A percentile compares a stretch with the other conserved stretches of the same genome.
Conservation (phyloP, 2,797 vertebrate species). For the Tadarida brasiliensis region DNA sequence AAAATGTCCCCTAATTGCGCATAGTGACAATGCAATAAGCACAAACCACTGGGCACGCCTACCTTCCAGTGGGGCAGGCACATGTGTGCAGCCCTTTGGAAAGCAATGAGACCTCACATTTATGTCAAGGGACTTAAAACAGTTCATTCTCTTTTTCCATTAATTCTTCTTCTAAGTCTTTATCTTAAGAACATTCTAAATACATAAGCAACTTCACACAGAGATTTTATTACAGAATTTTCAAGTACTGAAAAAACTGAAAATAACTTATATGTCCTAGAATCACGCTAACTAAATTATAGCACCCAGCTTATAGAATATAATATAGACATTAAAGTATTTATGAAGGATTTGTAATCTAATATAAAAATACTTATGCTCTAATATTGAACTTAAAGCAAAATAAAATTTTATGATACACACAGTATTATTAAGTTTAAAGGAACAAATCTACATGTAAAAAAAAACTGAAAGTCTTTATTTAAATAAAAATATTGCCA, state of each 20-base stretch:
- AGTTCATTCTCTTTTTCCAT: not conserved
- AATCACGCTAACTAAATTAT: constrained; percentile 34
- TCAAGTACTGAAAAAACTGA: constrained; percentile 33
- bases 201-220: not conserved
- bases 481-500: constrained; percentile 7
- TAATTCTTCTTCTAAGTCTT: not conserved
- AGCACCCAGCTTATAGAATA: constrained; percentile 27
- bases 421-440: constrained; percentile 36
- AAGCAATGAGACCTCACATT: not conserved
- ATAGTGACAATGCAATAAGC: fast-evolving
- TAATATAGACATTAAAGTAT: constrained; percentile 59
- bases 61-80: fast-evolving
- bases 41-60: not conserved
- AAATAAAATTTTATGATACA: constrained; percentile 32
- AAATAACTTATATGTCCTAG: not conserved
- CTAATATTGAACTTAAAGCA: constrained; percentile 46
- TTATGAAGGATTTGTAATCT: constrained; percentile 25
- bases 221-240: constrained; percentile 42
- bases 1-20: not conserved
- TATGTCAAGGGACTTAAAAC: not conserved
- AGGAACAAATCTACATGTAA: not conserved
- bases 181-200: constrained; percentile 40
- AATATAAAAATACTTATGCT: constrained; percentile 47
- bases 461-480: not conserved
- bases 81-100: not conserved